These are phyloP conservation scores for Hydrolagus affinis DNA, from an alignment of 2,113 vertebrate species.

Conservation along the genomic window DNA sequence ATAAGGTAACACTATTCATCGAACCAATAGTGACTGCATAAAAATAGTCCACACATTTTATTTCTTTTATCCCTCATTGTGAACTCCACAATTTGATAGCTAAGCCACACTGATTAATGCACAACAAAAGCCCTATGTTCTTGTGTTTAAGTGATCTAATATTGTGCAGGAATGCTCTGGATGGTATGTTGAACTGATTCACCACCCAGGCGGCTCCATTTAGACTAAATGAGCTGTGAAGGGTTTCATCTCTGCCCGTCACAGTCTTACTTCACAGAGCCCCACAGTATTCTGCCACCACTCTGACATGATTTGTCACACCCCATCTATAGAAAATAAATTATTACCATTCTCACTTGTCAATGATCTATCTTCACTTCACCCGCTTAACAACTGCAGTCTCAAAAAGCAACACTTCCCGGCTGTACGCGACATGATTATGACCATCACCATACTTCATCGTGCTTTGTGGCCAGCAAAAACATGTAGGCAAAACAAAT, in stretches of 20 bases:
- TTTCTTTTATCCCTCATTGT: not conserved
- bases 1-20: not conserved
- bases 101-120: not conserved
- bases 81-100: not conserved
- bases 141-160: conserved; percentile 51
- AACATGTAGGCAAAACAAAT: conserved; percentile 57
- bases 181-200: conserved; percentile 70
- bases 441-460: conserved; percentile 47
- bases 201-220: conserved; percentile 91
- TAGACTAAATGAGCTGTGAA: conserved; percentile 97
- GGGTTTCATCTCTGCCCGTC: conserved; percentile 75
- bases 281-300: conserved; percentile 57
- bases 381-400: conserved; percentile 57
- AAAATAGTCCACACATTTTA: not conserved
- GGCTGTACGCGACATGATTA: conserved; percentile 56
- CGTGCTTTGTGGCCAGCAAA: conserved; percentile 52
- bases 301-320: conserved; percentile 83
- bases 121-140: not conserved
- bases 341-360: conserved; percentile 82
- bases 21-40: not conserved
- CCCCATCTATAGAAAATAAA: conserved; percentile 93
- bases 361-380: conserved; percentile 73
- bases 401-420: conserved; percentile 62
- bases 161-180: conserved; percentile 70
- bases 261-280: conserved; percentile 55